A percentile compares a stretch with the other conserved stretches of the same genome.
phyloP scores from a whole-genome alignment of 1,140 invertebrate genomes.

The Dolichoris vasculosae region DNA sequence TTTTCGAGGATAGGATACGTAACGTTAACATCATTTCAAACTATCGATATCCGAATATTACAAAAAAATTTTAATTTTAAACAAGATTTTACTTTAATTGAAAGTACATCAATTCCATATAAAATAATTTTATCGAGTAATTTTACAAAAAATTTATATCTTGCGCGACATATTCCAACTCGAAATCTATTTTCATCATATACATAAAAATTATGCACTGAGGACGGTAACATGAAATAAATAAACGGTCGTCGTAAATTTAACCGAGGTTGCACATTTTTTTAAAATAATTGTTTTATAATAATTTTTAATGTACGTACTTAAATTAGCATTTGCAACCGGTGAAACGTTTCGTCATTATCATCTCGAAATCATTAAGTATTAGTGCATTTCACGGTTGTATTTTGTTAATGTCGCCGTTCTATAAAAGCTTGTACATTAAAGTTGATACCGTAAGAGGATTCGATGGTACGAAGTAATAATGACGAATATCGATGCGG shows the following conservation, averaged over 20 bases:
- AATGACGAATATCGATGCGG: background rate
- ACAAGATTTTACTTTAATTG: background rate
- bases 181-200: background rate
- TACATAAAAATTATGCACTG: background rate
- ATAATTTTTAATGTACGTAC: background rate
- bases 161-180: background rate
- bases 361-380: background rate
- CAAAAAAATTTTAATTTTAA: background rate
- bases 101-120: background rate
- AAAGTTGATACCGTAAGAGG: background rate
- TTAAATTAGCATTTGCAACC: background rate
- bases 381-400: background rate
- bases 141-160: background rate
- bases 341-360: background rate
- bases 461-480: background rate
- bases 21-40: background rate
- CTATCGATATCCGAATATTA: background rate
- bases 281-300: background rate
- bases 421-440: background rate
- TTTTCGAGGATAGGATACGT: background rate
- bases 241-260: background rate
- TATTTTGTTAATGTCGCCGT: background rate
- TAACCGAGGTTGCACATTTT: background rate
- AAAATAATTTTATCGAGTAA: background rate
- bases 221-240: background rate